phyloP scores from a whole-genome alignment of 2,888 invertebrate genomes.

The Argyresthia albistria region DNA sequence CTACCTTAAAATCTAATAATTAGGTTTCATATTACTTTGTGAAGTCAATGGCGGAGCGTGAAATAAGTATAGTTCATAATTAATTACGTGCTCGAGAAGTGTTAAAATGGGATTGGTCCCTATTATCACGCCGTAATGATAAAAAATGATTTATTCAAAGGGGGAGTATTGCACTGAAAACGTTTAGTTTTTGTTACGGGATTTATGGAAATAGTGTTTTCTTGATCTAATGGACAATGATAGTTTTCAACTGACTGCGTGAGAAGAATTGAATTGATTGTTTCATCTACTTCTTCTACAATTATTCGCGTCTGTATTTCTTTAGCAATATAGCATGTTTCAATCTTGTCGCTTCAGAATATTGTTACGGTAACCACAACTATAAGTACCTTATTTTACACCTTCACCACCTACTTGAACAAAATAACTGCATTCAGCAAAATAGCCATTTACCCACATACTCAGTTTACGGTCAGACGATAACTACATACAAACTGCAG shows the following conservation, averaged over 20 bases:
- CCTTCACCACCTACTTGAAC: background rate
- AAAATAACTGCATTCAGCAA: background rate
- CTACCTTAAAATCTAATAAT: background rate
- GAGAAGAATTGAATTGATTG: no score
- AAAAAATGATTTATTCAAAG: no score
- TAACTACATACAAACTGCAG: background rate
- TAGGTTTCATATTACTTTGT: background rate
- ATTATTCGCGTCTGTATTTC: no score
- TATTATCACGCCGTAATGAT: background rate
- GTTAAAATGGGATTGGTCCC: background rate
- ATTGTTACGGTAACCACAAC: no score
- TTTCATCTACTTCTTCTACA: no score
- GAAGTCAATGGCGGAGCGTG: background rate
- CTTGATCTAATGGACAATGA: background rate
- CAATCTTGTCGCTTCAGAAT: no score
- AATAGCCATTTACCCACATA: background rate
- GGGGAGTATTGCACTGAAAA: background rate
- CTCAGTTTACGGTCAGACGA: background rate
- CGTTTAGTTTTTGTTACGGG: background rate
- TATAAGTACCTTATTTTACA: background rate
- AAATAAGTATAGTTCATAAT: background rate
- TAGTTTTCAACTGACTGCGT: no score
- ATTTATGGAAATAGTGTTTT: background rate
- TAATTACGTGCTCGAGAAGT: constrained; percentile 3
- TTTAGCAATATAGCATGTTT: no score